Base-by-base conservation (phyloP, 1,140 invertebrate species). In the Globodera ellingtonae region DNA sequence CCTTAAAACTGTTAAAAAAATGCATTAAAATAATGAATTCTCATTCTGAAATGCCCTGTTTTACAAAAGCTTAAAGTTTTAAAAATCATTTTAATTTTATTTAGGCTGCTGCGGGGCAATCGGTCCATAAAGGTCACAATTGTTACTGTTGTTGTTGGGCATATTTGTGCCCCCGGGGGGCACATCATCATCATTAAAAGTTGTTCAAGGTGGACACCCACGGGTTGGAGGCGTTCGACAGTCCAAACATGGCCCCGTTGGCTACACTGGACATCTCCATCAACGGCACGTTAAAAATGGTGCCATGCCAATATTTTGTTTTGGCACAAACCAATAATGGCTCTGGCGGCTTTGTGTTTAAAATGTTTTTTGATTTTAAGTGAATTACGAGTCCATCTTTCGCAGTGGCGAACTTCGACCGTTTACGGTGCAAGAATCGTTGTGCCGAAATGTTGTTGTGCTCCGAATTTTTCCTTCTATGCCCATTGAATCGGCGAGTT, bases 391-490 rank as follows among this genome's bases (percentile, higher is more conserved):
- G 46, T 91, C 92, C 0, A 93, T 96, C 71, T 95, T 94, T 85
- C 92, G 94, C 59, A 92, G 93, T 0, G 92, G 90, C 0, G 92
- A 87, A 65, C 71, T 94, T 70, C 93, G 93, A 72, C 93, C 93
- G 80, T 96, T 96, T 85, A 89, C 90, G n/a, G 93, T 96, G 0
- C 93, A 94, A 81, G 91, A 92, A 6, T 92, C 91, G n/a, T 91
- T 97, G 81, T 94, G 93, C 89, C 91, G 93, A 79, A 94, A 97
- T 89, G 95, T 98, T 15, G 94, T 94, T 0, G 86, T 97, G 7
- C 89, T 98, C 9, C 91, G 95, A 18, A 92, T 98, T 83, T 97
- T 97, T 89, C 96, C 96, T 0, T 94, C 94, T 82, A 96, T 98
- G 82, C 94, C 94, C 18, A 91, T 92, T 15, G 92, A 93, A 78